Evolutionary conservation across 2,797 vertebrate genomes (phyloP).

Genomic region (Bucorvus abyssinicus): DNA sequence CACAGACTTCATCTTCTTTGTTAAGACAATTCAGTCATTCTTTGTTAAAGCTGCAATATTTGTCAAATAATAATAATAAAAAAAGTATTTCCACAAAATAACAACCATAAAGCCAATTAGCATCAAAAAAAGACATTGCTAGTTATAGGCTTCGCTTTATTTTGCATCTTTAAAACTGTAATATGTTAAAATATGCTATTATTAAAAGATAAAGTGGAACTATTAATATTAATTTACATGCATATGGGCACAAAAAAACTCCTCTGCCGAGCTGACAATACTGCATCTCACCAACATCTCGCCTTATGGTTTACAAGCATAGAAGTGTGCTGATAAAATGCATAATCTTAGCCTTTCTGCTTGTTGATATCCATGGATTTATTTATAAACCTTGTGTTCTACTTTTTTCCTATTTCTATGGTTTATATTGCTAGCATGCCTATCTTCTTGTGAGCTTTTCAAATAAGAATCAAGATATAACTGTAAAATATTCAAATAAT

Average conservation of each 20-base stretch:
- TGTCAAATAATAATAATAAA: slow-evolving; percentile 60
- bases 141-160: background rate
- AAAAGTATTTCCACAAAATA: background rate
- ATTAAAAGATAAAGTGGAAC: background rate
- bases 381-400: slow-evolving; percentile 75
- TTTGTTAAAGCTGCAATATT: slow-evolving; percentile 64
- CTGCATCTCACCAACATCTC: slow-evolving; percentile 79
- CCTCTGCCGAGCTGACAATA: slow-evolving; percentile 72
- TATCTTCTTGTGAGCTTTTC: slow-evolving; percentile 65
- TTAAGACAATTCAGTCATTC: slow-evolving; percentile 73
- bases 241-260: background rate
- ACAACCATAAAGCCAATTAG: background rate
- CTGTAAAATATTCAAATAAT: slow-evolving; percentile 63
- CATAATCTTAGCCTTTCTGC: slow-evolving; percentile 76
- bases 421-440: slow-evolving; percentile 52
- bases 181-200: accelerated
- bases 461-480: slow-evolving; percentile 64
- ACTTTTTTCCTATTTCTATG: slow-evolving; percentile 60
- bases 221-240: slow-evolving; percentile 21
- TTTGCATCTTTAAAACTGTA: background rate
- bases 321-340: slow-evolving; percentile 65
- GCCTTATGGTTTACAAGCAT: slow-evolving; percentile 71
- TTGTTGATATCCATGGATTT: slow-evolving; percentile 76
- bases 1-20: slow-evolving; percentile 69
- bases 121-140: background rate